phyloP scores from a whole-genome alignment of 2,113 vertebrate genomes.

The Falcunculus frontatus region DNA sequence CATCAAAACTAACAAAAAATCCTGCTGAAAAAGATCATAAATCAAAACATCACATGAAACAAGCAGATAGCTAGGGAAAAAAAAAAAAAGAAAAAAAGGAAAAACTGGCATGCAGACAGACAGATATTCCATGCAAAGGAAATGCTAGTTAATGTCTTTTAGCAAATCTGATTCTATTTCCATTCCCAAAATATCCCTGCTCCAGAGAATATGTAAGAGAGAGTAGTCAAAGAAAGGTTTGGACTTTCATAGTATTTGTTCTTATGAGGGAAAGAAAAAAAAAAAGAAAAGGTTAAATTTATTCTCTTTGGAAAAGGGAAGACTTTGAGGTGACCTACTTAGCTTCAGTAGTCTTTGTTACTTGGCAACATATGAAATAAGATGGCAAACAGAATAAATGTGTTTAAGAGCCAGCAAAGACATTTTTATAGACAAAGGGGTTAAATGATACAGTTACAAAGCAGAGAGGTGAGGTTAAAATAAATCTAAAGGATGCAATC shows the following conservation, averaged over 20 bases:
- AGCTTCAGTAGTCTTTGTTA: constrained; percentile 44
- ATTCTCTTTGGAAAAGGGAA: constrained; percentile 30
- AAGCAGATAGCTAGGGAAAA: neutral
- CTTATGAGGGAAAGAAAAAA: neutral
- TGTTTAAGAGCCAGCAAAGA: neutral
- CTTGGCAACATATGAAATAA: constrained; percentile 61
- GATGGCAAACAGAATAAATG: constrained; percentile 54
- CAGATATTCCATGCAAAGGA: neutral
- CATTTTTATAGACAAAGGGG: constrained; percentile 51
- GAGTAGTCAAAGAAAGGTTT: neutral
- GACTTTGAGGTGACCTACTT: constrained; percentile 56
- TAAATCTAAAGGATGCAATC: constrained; percentile 42
- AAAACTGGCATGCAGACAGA: neutral
- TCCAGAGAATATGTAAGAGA: neutral
- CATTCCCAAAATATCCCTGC: neutral
- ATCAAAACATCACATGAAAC: neutral
- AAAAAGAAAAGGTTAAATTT: neutral
- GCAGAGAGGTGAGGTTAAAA: constrained; percentile 46
- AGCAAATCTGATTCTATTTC: neutral
- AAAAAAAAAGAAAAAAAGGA: no score
- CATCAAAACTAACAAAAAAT: neutral
- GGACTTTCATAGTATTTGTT: neutral
- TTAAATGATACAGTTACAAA: constrained; percentile 51
- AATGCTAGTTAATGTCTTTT: neutral
- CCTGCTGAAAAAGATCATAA: neutral